Evolutionary conservation across 2,797 vertebrate genomes (phyloP).

Genomic region (Enteromius treurensis): DNA sequence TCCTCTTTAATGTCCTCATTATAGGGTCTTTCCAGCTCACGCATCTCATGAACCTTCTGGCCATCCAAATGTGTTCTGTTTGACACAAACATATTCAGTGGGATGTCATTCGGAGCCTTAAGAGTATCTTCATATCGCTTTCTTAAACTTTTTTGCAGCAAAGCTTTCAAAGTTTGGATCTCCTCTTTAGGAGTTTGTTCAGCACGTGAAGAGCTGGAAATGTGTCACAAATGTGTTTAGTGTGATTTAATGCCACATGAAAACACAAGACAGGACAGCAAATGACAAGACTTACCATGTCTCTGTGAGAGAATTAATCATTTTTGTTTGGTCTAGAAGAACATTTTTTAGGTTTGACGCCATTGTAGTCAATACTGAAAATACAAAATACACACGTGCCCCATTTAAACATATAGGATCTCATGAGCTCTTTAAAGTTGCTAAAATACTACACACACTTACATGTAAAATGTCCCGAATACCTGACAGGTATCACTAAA

Average conservation of each 20-base stretch:
- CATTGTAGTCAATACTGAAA: neutral
- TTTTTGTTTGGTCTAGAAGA: neutral
- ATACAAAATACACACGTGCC: neutral
- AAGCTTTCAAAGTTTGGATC: neutral
- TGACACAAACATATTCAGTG: neutral
- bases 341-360: neutral
- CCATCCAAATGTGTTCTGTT: neutral
- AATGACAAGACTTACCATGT: neutral
- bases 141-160: neutral
- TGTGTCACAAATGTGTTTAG: neutral
- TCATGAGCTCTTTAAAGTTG: neutral
- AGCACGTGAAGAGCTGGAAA: neutral
- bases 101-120: neutral
- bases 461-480: neutral
- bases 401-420: no score
- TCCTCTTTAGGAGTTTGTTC: neutral
- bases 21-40: neutral
- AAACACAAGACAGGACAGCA: neutral
- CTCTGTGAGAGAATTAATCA: neutral
- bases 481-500: neutral
- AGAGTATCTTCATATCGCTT: neutral
- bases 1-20: neutral
- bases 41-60: neutral
- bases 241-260: neutral
- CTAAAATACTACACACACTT: neutral